phyloP scores from a whole-genome alignment of 2,797 vertebrate genomes.

The Manis crassicaudata region DNA sequence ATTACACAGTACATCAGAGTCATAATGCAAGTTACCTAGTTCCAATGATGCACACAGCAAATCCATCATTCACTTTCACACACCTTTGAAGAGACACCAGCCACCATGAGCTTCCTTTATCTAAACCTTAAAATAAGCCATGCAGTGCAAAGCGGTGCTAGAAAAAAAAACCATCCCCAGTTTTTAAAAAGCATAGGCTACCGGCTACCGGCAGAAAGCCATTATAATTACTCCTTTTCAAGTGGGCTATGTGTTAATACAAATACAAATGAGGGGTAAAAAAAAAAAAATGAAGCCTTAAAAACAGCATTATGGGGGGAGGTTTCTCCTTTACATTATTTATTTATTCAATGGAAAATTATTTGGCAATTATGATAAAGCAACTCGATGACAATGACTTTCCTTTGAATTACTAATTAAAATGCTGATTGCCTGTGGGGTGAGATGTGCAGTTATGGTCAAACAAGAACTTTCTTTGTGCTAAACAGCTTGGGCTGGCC shows the following conservation, averaged over 20 bases:
- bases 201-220: constrained; percentile 80
- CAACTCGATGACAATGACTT: constrained; percentile 89
- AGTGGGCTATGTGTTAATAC: constrained; percentile 85
- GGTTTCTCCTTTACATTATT: constrained; percentile 89
- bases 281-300: constrained; percentile 85
- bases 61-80: constrained; percentile 85
- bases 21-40: constrained; percentile 85
- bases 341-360: constrained; percentile 91
- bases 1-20: constrained; percentile 87
- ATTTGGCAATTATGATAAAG: constrained; percentile 91
- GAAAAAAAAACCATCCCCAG: constrained; percentile 82
- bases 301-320: constrained; percentile 87
- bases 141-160: constrained; percentile 81
- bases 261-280: constrained; percentile 83
- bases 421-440: constrained; percentile 91
- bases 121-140: constrained; percentile 85
- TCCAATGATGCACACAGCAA: constrained; percentile 83
- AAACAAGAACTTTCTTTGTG: constrained; percentile 88
- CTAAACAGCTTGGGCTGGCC: constrained; percentile 87
- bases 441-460: constrained; percentile 89
- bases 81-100: constrained; percentile 79
- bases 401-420: constrained; percentile 91
- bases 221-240: constrained; percentile 88
- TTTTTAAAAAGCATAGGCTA: constrained; percentile 81
- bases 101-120: constrained; percentile 82